Percentiles rank a stretch among this genome's conserved stretches.
Evolutionary conservation across 1,140 invertebrate species (phyloP).

Genomic region (Drosophila subobscura): DNA sequence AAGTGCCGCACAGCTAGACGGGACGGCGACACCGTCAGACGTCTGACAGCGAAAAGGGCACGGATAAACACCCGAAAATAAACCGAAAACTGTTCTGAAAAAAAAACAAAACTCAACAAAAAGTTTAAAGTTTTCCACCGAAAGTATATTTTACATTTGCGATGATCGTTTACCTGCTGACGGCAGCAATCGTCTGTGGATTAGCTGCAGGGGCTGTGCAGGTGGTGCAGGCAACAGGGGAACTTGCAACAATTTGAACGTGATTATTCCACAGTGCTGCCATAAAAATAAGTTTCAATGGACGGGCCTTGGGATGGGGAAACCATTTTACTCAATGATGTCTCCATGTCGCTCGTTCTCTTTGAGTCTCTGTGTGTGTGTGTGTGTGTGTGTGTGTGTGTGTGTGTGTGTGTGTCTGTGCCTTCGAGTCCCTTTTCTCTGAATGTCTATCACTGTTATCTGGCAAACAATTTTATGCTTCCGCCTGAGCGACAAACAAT

Average conservation of each 20-base stretch:
- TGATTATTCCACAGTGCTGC: slow-evolving; percentile 44
- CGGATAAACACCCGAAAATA: slow-evolving; percentile 10
- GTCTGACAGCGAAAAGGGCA: slow-evolving; percentile 29
- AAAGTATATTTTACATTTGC: slow-evolving; percentile 17
- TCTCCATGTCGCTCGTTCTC: slow-evolving; percentile 50
- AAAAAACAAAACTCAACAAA: slow-evolving; percentile 5
- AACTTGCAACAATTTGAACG: slow-evolving; percentile 49
- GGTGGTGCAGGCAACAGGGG: too few relatives aligned
- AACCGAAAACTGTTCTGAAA: slow-evolving; percentile 18
- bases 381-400: not conserved
- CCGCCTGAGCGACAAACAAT: slow-evolving; percentile 82
- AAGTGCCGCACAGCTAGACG: slow-evolving; percentile 71
- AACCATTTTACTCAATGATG: slow-evolving; percentile 76
- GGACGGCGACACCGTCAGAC: slow-evolving; percentile 57
- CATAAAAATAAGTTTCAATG: slow-evolving; percentile 63
- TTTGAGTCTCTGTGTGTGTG: slow-evolving; percentile 20
- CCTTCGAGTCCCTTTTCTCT: slow-evolving; percentile 17
- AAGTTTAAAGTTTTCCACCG: slow-evolving; percentile 61
- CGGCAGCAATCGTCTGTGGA: slow-evolving; percentile 35
- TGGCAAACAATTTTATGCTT: slow-evolving; percentile 81
- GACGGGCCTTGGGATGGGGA: slow-evolving; percentile 19
- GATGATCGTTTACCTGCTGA: slow-evolving; percentile 45
- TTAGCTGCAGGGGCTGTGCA: slow-evolving; percentile 32
- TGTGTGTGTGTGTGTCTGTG: not conserved
- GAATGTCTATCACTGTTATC: slow-evolving; percentile 51